These are phyloP conservation scores for Lepidurus arcticus DNA, from an alignment of 1,140 invertebrate genomes.

Conservation along the genomic window DNA sequence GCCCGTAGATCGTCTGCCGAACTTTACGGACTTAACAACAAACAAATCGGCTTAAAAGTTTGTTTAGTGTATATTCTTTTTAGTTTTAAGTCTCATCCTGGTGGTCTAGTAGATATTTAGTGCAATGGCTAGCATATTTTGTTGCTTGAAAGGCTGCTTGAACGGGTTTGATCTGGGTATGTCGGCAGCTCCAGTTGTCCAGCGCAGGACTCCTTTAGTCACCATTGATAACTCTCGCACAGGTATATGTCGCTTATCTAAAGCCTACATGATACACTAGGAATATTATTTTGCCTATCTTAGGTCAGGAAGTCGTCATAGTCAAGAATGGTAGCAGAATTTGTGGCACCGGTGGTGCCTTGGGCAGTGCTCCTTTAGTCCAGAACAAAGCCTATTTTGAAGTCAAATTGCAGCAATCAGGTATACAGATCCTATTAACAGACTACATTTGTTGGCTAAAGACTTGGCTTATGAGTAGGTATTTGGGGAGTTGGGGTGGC, in stretches of 20 bases:
- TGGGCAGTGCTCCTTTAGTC: conserved; percentile 85
- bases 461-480: conserved; percentile 44
- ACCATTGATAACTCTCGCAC: conserved; percentile 30
- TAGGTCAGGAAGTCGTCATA: conserved; percentile 95
- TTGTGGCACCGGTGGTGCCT: conserved; percentile 88
- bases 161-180: conserved; percentile 31
- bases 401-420: conserved; percentile 93
- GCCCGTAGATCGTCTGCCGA: too few species aligned
- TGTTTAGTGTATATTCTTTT: too few species aligned
- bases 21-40: too few species aligned
- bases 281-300: neutral
- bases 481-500: conserved; percentile 91
- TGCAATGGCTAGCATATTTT: conserved; percentile 33
- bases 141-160: conserved; percentile 33
- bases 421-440: conserved; percentile 45
- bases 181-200: conserved; percentile 14
- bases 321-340: conserved; percentile 92
- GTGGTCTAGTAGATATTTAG: neutral
- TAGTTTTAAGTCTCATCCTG: too few species aligned
- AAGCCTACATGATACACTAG: neutral
- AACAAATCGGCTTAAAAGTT: too few species aligned
- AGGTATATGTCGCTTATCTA: conserved; percentile 13
- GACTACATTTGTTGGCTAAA: neutral
- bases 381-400: conserved; percentile 99
- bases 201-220: conserved; percentile 26